Percentiles rank a stretch among this genome's conserved stretches.
phyloP scores from a whole-genome alignment of 2,113 vertebrate species.

The Oophaga pumilio region DNA sequence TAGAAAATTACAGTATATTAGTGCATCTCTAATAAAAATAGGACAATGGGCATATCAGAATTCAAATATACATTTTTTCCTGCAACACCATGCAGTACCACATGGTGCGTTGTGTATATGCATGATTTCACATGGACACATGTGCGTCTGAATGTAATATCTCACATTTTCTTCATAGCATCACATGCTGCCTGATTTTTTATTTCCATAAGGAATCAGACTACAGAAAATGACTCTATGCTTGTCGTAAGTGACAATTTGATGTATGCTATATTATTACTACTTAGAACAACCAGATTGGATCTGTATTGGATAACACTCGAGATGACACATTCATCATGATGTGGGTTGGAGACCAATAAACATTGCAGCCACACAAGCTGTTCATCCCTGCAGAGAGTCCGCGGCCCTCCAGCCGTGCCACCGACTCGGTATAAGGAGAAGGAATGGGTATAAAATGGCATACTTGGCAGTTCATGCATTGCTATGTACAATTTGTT shows the following conservation, averaged over 20 bases:
- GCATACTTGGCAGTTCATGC: constrained; percentile 25
- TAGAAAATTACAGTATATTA: no score
- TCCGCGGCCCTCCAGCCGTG: not conserved
- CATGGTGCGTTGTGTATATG: not conserved
- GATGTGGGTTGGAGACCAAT: not conserved
- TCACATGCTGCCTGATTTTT: not conserved
- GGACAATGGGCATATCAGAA: no score
- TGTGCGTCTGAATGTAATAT: not conserved
- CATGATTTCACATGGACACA: not conserved
- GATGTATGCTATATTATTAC: not conserved
- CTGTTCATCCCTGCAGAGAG: constrained; percentile 2
- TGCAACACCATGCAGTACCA: not conserved
- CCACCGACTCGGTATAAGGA: not conserved
- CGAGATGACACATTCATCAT: constrained; percentile 8
- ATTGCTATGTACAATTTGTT: constrained; percentile 53
- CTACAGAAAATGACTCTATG: not conserved
- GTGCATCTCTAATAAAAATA: no score
- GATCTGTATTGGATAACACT: not conserved
- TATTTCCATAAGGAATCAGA: not conserved
- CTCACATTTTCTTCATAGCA: not conserved
- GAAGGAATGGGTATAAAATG: constrained; percentile 8
- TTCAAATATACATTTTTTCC: not conserved
- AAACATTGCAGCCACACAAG: constrained; percentile 2
- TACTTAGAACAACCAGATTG: not conserved
- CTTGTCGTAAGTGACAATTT: not conserved